phyloP scores from a whole-genome alignment of 2,888 invertebrate genomes.

The Mythimna albipuncta region DNA sequence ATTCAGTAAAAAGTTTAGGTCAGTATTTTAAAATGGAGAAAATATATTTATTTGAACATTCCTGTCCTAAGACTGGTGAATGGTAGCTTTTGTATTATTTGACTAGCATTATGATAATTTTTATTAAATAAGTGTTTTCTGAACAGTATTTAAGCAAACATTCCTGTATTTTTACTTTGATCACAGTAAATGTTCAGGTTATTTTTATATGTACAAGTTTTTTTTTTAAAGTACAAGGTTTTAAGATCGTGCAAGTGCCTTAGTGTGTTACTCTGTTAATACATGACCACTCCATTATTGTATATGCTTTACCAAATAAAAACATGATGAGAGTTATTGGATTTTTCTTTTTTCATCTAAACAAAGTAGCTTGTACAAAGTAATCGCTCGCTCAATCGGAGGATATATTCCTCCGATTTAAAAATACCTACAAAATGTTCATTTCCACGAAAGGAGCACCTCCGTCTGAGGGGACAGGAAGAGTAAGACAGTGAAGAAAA shows the following conservation, averaged over 20 bases:
- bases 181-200: constrained; percentile 47
- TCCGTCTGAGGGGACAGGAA: too few relatives aligned
- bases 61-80: constrained; percentile 71
- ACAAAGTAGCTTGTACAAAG: neutral
- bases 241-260: constrained; percentile 77
- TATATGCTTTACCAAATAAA: constrained; percentile 80
- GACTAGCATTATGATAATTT: constrained; percentile 51
- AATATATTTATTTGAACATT: constrained; percentile 77
- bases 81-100: constrained; percentile 65
- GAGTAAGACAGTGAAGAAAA: too few relatives aligned
- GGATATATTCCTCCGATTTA: neutral
- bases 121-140: constrained; percentile 59
- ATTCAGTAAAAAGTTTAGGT: constrained; percentile 58
- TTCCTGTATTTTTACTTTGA: constrained; percentile 63
- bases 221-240: constrained; percentile 74
- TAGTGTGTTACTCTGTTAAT: constrained; percentile 68
- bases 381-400: neutral
- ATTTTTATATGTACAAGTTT: constrained; percentile 66
- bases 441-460: neutral
- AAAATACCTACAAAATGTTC: neutral
- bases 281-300: constrained; percentile 70
- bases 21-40: constrained; percentile 60
- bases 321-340: constrained; percentile 63
- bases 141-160: constrained; percentile 67
- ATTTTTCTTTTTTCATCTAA: constrained; percentile 22